These are phyloP conservation scores for Herminia tarsipennalis DNA, from an alignment of 2,888 invertebrate genomes.

Conservation along the genomic window DNA sequence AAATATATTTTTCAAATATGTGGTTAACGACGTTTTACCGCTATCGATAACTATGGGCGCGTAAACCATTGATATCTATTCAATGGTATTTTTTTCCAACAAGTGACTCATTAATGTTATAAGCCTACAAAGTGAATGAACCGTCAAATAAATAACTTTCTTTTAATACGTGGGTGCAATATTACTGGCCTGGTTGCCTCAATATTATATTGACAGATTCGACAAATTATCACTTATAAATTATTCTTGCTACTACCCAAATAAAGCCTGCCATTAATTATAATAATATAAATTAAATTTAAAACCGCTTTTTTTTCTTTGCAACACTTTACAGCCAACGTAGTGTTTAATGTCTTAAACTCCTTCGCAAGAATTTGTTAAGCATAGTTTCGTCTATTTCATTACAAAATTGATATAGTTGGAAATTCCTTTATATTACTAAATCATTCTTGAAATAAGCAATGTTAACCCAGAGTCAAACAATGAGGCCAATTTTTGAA, in stretches of 20 bases:
- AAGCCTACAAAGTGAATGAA: neutral
- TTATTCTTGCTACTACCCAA: conserved; percentile 16
- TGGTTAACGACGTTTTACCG: neutral
- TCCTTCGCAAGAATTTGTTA: neutral
- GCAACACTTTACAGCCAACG: neutral
- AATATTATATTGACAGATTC: conserved; percentile 24
- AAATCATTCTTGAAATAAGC: conserved; percentile 7
- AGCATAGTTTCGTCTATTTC: neutral
- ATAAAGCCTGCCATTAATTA: conserved; percentile 8
- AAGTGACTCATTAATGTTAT: too few relatives aligned
- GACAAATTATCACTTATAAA: conserved; percentile 16
- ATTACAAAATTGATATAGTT: neutral
- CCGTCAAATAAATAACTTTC: conserved; percentile 15
- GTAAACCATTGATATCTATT: too few relatives aligned
- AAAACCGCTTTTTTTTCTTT: conserved; percentile 1
- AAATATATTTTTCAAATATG: neutral
- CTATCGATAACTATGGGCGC: neutral
- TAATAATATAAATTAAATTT: neutral
- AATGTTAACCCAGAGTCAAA: neutral
- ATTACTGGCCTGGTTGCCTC: conserved; percentile 29
- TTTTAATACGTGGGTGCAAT: conserved; percentile 29
- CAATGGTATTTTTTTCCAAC: too few relatives aligned
- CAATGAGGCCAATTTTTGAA: conserved; percentile 20
- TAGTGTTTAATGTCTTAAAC: neutral
- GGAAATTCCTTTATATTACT: conserved; percentile 1